Evolutionary conservation across 2,797 vertebrate species (phyloP).

Genomic region (Acrossocheilus wenchowensis): DNA sequence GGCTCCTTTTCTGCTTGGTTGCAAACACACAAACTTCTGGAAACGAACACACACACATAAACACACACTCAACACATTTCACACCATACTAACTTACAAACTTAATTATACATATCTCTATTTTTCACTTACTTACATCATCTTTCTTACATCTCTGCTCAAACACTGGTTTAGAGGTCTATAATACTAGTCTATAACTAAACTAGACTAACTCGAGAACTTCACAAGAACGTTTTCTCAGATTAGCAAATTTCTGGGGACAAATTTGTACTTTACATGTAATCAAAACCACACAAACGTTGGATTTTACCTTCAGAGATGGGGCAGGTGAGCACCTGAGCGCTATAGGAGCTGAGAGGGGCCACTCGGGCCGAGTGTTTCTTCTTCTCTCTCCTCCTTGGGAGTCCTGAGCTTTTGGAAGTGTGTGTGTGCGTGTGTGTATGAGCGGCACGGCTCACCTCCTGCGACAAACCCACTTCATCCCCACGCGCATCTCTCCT

Average conservation of each 20-base stretch:
- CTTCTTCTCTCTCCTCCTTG: conserved; percentile 83
- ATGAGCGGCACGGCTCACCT: conserved; percentile 70
- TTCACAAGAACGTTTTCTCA: neutral
- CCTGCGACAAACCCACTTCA: conserved; percentile 69
- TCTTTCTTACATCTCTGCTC: neutral
- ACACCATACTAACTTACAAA: neutral
- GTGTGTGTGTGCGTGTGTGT: conserved; percentile 50
- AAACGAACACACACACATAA: conserved; percentile 11
- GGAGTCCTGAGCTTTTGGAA: conserved; percentile 49
- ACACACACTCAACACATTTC: neutral
- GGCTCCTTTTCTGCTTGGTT: conserved; percentile 1
- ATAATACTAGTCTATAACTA: neutral
- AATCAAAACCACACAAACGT: neutral
- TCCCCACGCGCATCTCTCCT: conserved; percentile 70
- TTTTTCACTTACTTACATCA: neutral
- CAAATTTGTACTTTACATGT: neutral
- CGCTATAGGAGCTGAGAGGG: conserved; percentile 85
- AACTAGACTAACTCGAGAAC: neutral
- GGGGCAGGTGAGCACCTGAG: conserved; percentile 84
- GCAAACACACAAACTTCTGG: conserved; percentile 19
- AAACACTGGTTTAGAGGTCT: neutral
- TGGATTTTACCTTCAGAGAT: conserved; percentile 81
- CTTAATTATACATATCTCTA: neutral
- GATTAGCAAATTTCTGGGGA: neutral
- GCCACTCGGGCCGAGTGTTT: conserved; percentile 85